phyloP scores from a whole-genome alignment of 2,113 vertebrate species.

The Chitala chitala region DNA sequence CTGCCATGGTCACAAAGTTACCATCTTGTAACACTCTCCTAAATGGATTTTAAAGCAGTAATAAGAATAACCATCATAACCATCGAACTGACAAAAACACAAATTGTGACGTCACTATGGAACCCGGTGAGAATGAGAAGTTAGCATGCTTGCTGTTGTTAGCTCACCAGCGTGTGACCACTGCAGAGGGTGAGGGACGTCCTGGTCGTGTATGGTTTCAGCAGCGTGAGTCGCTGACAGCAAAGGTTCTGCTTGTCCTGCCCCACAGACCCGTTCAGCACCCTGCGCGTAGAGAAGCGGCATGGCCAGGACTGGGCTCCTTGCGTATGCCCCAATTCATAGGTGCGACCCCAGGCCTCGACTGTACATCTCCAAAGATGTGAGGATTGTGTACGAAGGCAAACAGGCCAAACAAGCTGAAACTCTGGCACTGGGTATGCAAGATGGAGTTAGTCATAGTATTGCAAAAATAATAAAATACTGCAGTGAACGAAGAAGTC shows the following conservation, averaged over 20 bases:
- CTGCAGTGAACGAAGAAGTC: neutral
- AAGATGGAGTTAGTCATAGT: neutral
- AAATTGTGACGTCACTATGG: too few relatives aligned
- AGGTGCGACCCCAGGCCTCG: slow-evolving; percentile 20
- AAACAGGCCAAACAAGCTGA: slow-evolving; percentile 38
- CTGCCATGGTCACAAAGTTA: too few relatives aligned
- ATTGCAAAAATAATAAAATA: neutral
- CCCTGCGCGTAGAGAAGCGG: slow-evolving; percentile 17
- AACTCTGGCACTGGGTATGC: slow-evolving; percentile 33
- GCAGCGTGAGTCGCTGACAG: slow-evolving; percentile 27
- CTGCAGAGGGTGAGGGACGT: slow-evolving; percentile 30
- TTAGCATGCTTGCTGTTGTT: too few relatives aligned
- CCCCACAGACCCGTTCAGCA: slow-evolving; percentile 29
- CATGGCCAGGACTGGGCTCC: slow-evolving; percentile 22
- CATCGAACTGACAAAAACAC: too few relatives aligned
- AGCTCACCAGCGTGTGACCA: slow-evolving; percentile 34
- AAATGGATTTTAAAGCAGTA: too few relatives aligned
- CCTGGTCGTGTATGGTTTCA: slow-evolving; percentile 23
- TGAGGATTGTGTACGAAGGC: neutral
- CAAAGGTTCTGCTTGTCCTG: slow-evolving; percentile 18
- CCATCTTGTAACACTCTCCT: too few relatives aligned
- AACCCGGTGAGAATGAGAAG: too few relatives aligned
- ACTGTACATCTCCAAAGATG: slow-evolving; percentile 27
- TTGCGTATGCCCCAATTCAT: slow-evolving; percentile 23
- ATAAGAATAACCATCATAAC: too few relatives aligned